Conservation (phyloP, 1,140 invertebrate species). For the Apis florea region DNA sequence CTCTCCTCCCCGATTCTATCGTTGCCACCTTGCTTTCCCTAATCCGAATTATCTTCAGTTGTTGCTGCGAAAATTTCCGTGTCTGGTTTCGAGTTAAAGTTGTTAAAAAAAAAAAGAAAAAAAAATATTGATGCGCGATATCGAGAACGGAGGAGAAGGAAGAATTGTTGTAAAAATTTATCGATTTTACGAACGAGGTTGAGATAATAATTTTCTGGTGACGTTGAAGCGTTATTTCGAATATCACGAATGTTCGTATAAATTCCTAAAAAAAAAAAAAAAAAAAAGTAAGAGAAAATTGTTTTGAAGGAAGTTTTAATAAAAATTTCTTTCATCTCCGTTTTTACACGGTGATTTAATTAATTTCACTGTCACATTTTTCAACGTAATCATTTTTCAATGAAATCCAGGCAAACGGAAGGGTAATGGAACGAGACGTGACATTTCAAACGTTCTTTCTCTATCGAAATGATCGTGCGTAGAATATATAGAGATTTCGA, state of each 20-base stretch:
- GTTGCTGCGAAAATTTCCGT: background rate
- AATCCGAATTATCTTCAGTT: conserved; percentile 15
- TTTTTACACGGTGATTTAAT: too few relatives aligned
- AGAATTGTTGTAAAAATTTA: too few relatives aligned
- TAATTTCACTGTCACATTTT: background rate
- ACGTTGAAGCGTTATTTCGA: too few relatives aligned
- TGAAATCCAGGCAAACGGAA: background rate
- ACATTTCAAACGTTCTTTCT: background rate
- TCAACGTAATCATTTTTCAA: background rate
- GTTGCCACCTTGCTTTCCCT: conserved; percentile 9
- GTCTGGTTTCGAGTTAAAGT: background rate
- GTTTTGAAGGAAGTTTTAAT: background rate
- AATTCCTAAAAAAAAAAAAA: too few relatives aligned
- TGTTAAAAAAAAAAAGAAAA: too few relatives aligned
- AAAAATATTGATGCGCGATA: too few relatives aligned
- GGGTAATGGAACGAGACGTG: background rate
- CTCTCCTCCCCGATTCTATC: background rate
- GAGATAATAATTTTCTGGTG: too few relatives aligned
- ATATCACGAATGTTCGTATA: too few relatives aligned
- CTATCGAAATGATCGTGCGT: background rate
- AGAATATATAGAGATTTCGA: background rate
- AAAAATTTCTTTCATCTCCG: background rate
- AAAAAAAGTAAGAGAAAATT: too few relatives aligned
- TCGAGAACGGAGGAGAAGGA: too few relatives aligned
- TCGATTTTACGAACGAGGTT: too few relatives aligned